Evolutionary conservation across 92 coral and sea anemone species (phyloP).

Genomic region (Palythoa caribaeorum): DNA sequence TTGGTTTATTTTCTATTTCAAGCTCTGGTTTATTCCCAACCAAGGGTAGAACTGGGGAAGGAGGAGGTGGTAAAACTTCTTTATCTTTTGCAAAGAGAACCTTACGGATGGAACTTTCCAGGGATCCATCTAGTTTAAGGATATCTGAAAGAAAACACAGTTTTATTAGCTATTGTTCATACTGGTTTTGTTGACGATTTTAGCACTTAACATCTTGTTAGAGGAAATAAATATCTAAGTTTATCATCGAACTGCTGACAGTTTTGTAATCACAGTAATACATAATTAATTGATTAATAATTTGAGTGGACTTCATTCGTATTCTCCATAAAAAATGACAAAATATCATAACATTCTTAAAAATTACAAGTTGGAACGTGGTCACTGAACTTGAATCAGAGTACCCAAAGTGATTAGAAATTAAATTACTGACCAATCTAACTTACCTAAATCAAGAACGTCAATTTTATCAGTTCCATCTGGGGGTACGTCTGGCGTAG

Average conservation of each 20-base stretch:
- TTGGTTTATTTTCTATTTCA: background rate
- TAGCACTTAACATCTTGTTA: no score
- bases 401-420: background rate
- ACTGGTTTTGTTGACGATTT: no score
- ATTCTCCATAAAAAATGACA: no score
- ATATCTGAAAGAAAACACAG: slow-evolving; percentile 14
- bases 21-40: background rate
- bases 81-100: slow-evolving; percentile 17
- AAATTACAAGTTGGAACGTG: no score
- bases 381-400: background rate
- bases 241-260: no score
- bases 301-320: background rate
- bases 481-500: slow-evolving; percentile 27
- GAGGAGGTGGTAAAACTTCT: slow-evolving; percentile 19
- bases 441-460: slow-evolving; percentile 46
- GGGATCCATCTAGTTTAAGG: slow-evolving; percentile 19
- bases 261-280: no score
- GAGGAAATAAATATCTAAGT: no score
- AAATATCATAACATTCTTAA: no score
- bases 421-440: background rate
- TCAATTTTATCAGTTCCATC: slow-evolving; percentile 14
- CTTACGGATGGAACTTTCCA: slow-evolving; percentile 20
- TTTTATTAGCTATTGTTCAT: no score
- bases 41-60: background rate
- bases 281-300: no score